These are phyloP conservation scores for Athrips mouffetella DNA, from an alignment of 2,888 invertebrate genomes.

Conservation along the genomic window DNA sequence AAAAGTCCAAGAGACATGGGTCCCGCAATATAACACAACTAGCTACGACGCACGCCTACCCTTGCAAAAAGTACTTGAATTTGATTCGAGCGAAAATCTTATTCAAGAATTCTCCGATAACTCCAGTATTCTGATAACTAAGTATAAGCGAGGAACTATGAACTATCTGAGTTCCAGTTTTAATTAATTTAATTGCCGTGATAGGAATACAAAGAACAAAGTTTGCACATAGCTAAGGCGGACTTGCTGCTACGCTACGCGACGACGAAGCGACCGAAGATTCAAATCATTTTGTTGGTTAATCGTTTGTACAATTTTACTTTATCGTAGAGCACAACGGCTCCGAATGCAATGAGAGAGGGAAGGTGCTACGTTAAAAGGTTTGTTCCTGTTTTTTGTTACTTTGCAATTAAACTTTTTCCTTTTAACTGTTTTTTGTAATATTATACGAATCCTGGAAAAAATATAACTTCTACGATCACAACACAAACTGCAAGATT, in stretches of 20 bases:
- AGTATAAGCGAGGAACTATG: constrained; percentile 27
- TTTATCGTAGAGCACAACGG: constrained; percentile 4
- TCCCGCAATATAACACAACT: constrained; percentile 39
- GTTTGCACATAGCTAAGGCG: constrained; percentile 32
- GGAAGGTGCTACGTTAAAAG: constrained; percentile 7
- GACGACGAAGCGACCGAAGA: constrained; percentile 4
- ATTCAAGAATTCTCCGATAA: constrained; percentile 40
- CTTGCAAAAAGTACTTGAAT: neutral
- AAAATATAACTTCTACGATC: neutral
- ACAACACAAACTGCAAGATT: neutral
- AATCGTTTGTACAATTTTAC: constrained; percentile 8
- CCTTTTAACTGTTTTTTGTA: constrained; percentile 3
- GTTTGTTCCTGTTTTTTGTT: constrained; percentile 4
- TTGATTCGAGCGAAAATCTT: constrained; percentile 22
- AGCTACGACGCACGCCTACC: constrained; percentile 21
- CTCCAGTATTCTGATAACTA: constrained; percentile 31
- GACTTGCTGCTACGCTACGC: constrained; percentile 10
- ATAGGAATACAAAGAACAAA: constrained; percentile 35
- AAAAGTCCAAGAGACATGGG: constrained; percentile 63
- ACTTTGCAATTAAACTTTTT: constrained; percentile 6
- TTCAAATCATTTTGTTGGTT: constrained; percentile 16
- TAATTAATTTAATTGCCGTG: constrained; percentile 31
- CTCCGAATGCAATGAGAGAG: constrained; percentile 4
- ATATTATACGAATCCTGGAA: constrained; percentile 1
- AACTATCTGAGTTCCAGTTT: constrained; percentile 14